Evolutionary conservation across 2,797 vertebrate species (phyloP).

Genomic region (Bradypus variegatus): DNA sequence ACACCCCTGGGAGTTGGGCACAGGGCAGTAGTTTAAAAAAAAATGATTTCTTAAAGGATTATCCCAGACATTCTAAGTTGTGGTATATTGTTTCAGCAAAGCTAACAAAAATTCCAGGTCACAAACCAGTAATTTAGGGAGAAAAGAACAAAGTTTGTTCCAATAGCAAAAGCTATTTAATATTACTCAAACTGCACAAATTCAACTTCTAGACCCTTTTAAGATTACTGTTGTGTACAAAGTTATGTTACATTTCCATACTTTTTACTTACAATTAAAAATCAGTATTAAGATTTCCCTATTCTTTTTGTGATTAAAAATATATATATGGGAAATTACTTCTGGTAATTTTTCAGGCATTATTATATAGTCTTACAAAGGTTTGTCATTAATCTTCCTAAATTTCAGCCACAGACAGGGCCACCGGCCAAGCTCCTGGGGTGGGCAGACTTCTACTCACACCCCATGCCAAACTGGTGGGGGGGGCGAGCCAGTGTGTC

Average conservation of each 20-base stretch:
- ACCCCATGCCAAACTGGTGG: neutral
- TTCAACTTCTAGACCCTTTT: neutral
- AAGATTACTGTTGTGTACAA: neutral
- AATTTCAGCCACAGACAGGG: neutral
- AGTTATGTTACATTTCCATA: accelerated
- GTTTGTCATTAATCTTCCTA: neutral
- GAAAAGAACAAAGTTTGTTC: neutral
- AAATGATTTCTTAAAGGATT: neutral
- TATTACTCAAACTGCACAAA: neutral
- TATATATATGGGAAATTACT: neutral
- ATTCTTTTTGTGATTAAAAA: neutral
- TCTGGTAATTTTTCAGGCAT: neutral
- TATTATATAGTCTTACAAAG: neutral
- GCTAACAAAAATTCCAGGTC: neutral
- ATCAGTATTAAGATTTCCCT: neutral
- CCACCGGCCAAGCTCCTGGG: neutral
- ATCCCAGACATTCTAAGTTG: neutral
- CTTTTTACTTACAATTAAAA: neutral
- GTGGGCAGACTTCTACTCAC: accelerated
- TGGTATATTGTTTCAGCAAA: neutral
- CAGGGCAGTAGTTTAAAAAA: neutral
- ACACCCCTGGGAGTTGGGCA: no score
- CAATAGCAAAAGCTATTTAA: neutral
- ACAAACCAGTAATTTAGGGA: no score
- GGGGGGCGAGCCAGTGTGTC: neutral